Conservation (phyloP, 2,888 invertebrate species). For the Oligia latruncula region DNA sequence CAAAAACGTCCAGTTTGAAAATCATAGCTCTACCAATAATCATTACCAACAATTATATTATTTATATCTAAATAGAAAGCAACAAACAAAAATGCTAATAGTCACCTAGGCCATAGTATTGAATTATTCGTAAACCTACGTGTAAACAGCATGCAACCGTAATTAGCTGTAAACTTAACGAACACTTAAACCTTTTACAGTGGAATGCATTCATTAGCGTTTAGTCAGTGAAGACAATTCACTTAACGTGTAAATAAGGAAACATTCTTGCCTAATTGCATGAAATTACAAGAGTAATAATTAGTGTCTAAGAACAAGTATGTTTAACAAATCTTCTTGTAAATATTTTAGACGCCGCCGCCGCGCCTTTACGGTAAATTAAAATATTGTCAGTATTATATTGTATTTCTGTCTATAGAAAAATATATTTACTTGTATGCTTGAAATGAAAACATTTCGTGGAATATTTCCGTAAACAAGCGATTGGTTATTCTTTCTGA, state of each 20-base stretch:
- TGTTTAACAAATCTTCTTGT: neutral
- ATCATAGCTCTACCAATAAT: conserved; percentile 2
- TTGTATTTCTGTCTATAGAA: neutral
- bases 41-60: neutral
- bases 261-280: conserved; percentile 57
- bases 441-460: neutral
- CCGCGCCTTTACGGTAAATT: neutral
- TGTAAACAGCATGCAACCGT: conserved; percentile 30
- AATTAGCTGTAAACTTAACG: conserved; percentile 48
- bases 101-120: conserved; percentile 16
- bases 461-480: conserved; percentile 9
- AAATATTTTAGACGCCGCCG: neutral
- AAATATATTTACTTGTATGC: neutral
- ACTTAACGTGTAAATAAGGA: conserved; percentile 57
- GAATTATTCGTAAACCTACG: conserved; percentile 34
- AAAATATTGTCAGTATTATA: neutral
- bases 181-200: conserved; percentile 48
- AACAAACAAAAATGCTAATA: conserved; percentile 12
- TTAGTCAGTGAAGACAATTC: conserved; percentile 49
- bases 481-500: conserved; percentile 1
- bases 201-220: conserved; percentile 45
- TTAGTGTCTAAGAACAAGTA: neutral
- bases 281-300: conserved; percentile 39
- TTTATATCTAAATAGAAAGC: conserved; percentile 13
- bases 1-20: neutral